Base-by-base conservation (phyloP, 2,888 invertebrate species). In the Hirtodrosophila duncani region DNA sequence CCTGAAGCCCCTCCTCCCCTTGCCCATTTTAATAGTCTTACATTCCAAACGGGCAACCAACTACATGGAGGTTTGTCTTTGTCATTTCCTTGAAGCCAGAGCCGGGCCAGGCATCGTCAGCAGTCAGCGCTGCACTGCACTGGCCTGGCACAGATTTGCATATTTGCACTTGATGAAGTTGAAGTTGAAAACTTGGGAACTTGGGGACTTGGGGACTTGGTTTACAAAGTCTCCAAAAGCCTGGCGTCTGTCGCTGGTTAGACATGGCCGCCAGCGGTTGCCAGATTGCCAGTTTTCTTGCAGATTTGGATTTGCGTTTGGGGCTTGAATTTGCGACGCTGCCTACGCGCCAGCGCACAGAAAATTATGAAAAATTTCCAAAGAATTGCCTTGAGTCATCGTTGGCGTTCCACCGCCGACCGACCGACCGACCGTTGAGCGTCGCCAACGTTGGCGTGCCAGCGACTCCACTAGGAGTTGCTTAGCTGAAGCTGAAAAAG, bases 341-440 rank as follows among this genome's bases (percentile, higher is more conserved):
- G 81, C 81, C 81, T 81, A 81, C 80, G 77, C 78, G 55, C 52
- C 42, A 18, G 41, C 26, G 52, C 61, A 34, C 9, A 29, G 52
- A 62, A 69, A 69, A 78, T 78, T 59, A 72, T 63, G 62, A 64
- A 72, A 80, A 77, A 62, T 68, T 53, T 65, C 43, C 70, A 63
- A 49, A 48, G 70, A 65, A 78, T 80, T 69, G 72, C 81, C 81
- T 72, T 78, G 75, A 72, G 72, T 81, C 72, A 72, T 72, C 78
- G 78, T 67, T 63, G 49, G 56, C 68, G 53, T 57, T 34, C 42
- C 52, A 29, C 14, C 21, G 31, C 27, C 30, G 56, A 51, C n/a
- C n/a, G n/a, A n/a, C n/a, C n/a, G n/a, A n/a, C n/a, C n/a, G n/a
- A n/a, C n/a, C n/a, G n/a, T n/a, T n/a, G n/a, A n/a, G n/a, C 63